Base-by-base conservation (phyloP, 2,888 invertebrate genomes). In the Diloba caeruleocephala region DNA sequence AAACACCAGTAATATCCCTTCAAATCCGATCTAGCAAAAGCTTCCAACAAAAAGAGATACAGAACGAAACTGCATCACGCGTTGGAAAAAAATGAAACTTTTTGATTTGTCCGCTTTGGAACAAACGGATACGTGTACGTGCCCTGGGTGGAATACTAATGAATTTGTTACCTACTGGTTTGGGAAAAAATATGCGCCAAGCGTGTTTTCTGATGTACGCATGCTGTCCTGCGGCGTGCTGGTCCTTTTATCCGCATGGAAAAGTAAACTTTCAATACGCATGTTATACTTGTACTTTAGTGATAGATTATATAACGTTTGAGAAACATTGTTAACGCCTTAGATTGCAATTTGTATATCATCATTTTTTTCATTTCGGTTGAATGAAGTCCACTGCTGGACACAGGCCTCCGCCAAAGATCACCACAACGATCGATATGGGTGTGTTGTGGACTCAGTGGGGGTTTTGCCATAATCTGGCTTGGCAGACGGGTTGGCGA, bases 111-210 rank as follows among this genome's bases (percentile, higher is more conserved):
- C 58, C 65, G 61, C 58, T 66, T 58, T 42, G 51, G 42, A 44
- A 70, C 54, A 71, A 67, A 57, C 68, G 57, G 60, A 52, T 67
- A 67, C 56, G n/a, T 50, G 66, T 54, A 59, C 52, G 41, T 44
- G 58, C 62, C 65, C 57, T 69, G 65, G 69, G 52, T 65, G 52
- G 84, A 81, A 83, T 84, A 80, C 79, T 83, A 84, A 84, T 83
- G 82, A 83, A 83, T 79, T 78, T 78, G 79, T 72, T 70, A 75
- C 74, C 69, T 67, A 52, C 58, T 31, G 68, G 65, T 58, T 63
- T 50, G 53, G 43, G 68, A 66, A 62, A 59, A 70, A 71, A 60
- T 59, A 64, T 54, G 46, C 36, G 60, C 34, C 59, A 63, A 64
- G 65, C 59, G 59, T 54, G 65, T 42, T 43, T 12, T 28, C 41